Evolutionary conservation across 2,888 invertebrate genomes (phyloP), one percentile per base, ranked within the genome.

Genomic region (Loripinus fragilis): DNA sequence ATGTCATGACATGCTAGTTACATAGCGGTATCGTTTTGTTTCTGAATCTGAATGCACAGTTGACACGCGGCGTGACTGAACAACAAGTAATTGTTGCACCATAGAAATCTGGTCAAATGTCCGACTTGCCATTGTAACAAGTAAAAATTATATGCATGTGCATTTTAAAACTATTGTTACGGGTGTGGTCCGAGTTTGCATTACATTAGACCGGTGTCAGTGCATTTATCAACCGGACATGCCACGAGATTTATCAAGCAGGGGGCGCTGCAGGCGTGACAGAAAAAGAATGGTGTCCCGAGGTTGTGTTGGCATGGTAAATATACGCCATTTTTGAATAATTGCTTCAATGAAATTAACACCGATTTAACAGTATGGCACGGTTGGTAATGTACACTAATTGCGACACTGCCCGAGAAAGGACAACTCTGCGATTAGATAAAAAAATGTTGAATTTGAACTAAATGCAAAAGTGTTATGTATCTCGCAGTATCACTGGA

Each of bases 221-320:
- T 33, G 60, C 12, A 60, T 60, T 60, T 60, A 60, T 60, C 60
- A 60, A 60, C 30, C 28, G 60, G 60, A 60, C 60, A 33, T 60
- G 45, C n/a, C n/a, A 45, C 2, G 2, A 20, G n/a, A 45, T 45
- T 45, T 45, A 45, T 45, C 45, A 45, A 20, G 45, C 45, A 45
- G 45, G n/a, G 45, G 45, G 45, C 15, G 15, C 45, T 15, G 17
- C 45, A 20, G 17, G 17, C 3, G 7, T 45, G 45, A 45, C n/a
- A 45, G 45, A 38, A 38, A 5, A 38, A 38, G 38, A 38, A 20
- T 45, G 45, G 45, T 20, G 20, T 45, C 45, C n/a, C 45, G 45
- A 45, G n/a, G 45, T 12, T 45, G 45, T 20, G 2, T 17, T 45
- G n/a, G 15, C 38, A 38, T 38, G 38, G 38, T 38, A 38, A 38